A percentile compares a stretch with the other conserved stretches of the same genome.
Conservation (phyloP, 2,797 vertebrate species). For the Hyperoplus lanceolatus region DNA sequence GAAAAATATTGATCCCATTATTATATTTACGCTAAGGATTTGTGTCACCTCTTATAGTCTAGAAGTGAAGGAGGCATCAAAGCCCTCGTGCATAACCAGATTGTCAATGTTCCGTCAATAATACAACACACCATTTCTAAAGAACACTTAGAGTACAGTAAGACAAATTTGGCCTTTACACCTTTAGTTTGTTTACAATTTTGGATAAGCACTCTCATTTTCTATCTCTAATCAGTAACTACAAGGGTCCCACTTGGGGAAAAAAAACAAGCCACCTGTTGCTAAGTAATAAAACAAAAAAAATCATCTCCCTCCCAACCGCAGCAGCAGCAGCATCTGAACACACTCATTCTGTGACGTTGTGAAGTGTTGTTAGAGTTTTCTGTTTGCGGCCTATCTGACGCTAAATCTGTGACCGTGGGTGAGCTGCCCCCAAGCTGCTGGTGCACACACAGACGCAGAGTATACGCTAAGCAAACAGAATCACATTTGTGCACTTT, state of each 20-base stretch:
- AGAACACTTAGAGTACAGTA: background rate
- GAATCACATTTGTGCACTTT: slow-evolving; percentile 78
- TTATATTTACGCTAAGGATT: slow-evolving; percentile 27
- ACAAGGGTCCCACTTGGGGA: slow-evolving; percentile 36
- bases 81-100: background rate
- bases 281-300: slow-evolving; percentile 49
- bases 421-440: slow-evolving; percentile 55
- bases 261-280: slow-evolving; percentile 54
- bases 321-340: background rate
- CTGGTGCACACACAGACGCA: slow-evolving; percentile 60
- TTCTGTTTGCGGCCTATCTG: slow-evolving; percentile 25
- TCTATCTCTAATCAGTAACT: background rate
- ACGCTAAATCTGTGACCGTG: slow-evolving; percentile 44
- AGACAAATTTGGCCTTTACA: background rate
- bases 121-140: background rate
- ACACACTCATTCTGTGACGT: background rate
- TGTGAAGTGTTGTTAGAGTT: slow-evolving; percentile 13
- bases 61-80: slow-evolving; percentile 16
- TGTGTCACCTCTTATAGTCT: slow-evolving; percentile 28
- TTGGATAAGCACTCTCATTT: no score
- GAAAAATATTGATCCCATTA: slow-evolving; percentile 5
- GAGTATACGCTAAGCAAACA: slow-evolving; percentile 75
- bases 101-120: background rate
- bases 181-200: background rate
- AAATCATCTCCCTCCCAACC: background rate